These are phyloP conservation scores for Corynorhinus townsendii DNA, from an alignment of 2,113 vertebrate genomes.

Conservation along the genomic window DNA sequence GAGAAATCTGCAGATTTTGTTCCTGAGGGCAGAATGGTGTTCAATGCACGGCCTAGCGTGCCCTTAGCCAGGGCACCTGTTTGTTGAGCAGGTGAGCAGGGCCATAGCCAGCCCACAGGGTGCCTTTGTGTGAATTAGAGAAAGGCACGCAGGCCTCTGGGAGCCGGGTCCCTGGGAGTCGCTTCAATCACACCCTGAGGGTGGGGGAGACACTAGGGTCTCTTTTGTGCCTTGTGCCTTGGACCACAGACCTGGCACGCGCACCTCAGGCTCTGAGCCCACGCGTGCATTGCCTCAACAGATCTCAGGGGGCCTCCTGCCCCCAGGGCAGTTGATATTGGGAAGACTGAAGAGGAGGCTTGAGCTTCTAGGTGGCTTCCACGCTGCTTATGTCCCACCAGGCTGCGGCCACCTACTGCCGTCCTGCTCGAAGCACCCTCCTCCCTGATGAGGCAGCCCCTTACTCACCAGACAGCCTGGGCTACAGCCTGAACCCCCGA, in stretches of 20 bases:
- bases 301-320: neutral
- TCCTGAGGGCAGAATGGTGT: neutral
- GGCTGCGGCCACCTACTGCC: neutral
- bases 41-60: accelerated
- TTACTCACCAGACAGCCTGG: neutral
- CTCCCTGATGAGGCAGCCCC: neutral
- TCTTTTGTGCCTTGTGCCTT: neutral
- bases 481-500: neutral
- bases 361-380: neutral
- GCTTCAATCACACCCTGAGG: neutral
- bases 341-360: neutral
- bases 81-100: neutral
- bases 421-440: neutral
- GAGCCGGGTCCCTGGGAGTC: too few relatives aligned
- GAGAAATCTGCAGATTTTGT: neutral
- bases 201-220: neutral
- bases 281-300: accelerated
- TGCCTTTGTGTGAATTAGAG: neutral
- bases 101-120: too few relatives aligned
- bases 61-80: neutral
- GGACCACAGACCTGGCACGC: neutral
- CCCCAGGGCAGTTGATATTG: neutral
- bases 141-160: too few relatives aligned
- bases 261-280: neutral
- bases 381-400: neutral